Evolutionary conservation across 1,140 invertebrate genomes (phyloP).

Genomic region (Myzus persicae): DNA sequence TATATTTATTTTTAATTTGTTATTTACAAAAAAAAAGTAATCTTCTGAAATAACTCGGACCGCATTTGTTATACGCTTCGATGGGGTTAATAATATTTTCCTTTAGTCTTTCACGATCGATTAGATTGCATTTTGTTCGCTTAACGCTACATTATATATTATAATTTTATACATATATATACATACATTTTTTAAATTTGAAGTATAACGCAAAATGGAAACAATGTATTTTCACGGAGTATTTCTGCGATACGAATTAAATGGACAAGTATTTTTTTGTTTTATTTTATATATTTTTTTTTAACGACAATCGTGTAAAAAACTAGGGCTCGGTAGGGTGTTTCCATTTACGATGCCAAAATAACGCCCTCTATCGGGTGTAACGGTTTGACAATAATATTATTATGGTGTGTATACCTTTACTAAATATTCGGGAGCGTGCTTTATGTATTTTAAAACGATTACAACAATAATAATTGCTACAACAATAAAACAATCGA

Average conservation of each 20-base stretch:
- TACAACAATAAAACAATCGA: not conserved
- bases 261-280: not conserved
- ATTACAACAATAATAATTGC: not conserved
- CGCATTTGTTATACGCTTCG: slow-evolving; percentile 57
- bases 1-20: slow-evolving; percentile 57
- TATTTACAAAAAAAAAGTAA: slow-evolving; percentile 49
- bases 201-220: slow-evolving; percentile 47
- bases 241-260: slow-evolving; percentile 8
- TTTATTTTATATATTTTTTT: not conserved
- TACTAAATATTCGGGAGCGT: not conserved
- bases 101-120: slow-evolving; percentile 54
- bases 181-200: slow-evolving; percentile 11
- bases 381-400: not conserved
- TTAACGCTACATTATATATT: slow-evolving; percentile 50
- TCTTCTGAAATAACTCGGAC: slow-evolving; percentile 51
- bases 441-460: not conserved
- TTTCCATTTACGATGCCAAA: slow-evolving; percentile 6
- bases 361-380: not conserved
- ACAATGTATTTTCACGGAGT: slow-evolving; percentile 57
- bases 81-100: slow-evolving; percentile 46
- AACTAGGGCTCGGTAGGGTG: not conserved
- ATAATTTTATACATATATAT: slow-evolving; percentile 19
- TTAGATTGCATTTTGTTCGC: slow-evolving; percentile 58
- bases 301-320: not conserved
- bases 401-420: not conserved